Evolutionary conservation across 2,113 vertebrate species (phyloP), one percentile per base, ranked within the genome.

Genomic region (Carollia perspicillata): DNA sequence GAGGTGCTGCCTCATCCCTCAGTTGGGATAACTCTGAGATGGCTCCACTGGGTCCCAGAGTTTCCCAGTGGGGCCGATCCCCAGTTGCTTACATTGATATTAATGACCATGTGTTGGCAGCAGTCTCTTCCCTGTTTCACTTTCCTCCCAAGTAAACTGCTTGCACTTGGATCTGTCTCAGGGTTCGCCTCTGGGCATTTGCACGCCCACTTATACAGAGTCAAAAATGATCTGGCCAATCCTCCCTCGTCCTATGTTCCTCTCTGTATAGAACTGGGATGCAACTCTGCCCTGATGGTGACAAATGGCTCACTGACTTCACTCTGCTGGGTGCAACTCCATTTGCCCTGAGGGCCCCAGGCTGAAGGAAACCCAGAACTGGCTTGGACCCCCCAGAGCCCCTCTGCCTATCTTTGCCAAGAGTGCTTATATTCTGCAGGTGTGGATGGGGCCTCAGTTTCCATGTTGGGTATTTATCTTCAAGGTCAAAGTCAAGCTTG

Each of bases 401-500:
- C 30, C 89, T 89, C 63, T 22, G n/a, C 35, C 53, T 35, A 7
- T 17, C 85, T 42, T 51, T 3, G 16, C 35, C 42, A n/a, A 49
- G 20, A 55, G 44, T 12, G 44, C 20, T 77, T 18, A 2, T 47
- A 22, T 71, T 71, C 65, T 80, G 44, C 11, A 71, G 89, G 33
- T 40, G 10, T 40, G 47, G 58, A 37, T 2, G 0, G 55, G 40
- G 18, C 14, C 49, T 94, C 49, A 1, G 47, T 85, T 89, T 83
- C 40, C 16, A 8, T 35, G 17, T 42, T 78, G 47, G 22, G 37
- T 74, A 47, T 78, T 79, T 84, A 71, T 84, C 71, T 78, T 80
- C 72, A 75, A 68, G 16, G 60, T 90, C 78, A 83, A 89, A 89
- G 53, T 65, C 37, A 71, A 77, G 85, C n/a, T 96, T 72, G 16